Base-by-base conservation (phyloP, 2,888 invertebrate species). In the Andrena praecox region DNA sequence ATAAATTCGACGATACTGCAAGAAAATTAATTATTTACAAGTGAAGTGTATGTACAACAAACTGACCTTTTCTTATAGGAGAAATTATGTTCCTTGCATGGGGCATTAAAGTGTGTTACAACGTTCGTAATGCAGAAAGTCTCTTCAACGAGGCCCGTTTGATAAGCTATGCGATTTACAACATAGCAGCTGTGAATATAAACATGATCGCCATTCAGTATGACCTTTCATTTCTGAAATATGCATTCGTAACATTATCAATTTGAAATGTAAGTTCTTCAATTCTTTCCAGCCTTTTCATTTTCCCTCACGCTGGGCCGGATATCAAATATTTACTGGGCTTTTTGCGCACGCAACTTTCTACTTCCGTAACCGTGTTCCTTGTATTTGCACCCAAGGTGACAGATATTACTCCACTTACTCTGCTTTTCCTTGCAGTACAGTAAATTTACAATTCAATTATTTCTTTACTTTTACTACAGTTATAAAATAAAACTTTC, bases 81-180 rank as follows among this genome's bases (percentile, higher is more conserved):
- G 97, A 97, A 94, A 95, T 95, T 52, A 94, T 97, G 12, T 98
- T 98, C 92, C 95, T 98, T 72, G 96, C 97, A 27, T 98, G 97
- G 97, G 98, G 98, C 71, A 97, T 98, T 59, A 95, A 97, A 66
- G 97, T 98, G 48, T 98, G 98, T 91, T 98, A 97, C 94, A 96
- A 97, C 89, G 97, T 98, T 4, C 95, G 97, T 79, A 98, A 98
- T 94, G 98, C 98, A 0, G 98, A 98, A 93, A 98, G 98, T 62
- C 95, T 98, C 54, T 98, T 98, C 95, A 98, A 98, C 94, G 99
- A 99, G 94, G 98, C 98, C 20, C 95, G 97, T 89, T 96, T 98
- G 90, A 99, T 99, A 93, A 98, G 98, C 80, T 98, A 98, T 94
- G 98, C 98, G 70, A 98, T 98, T 87, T 99, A 99, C 95, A 99